A percentile compares a stretch with the other conserved stretches of the same genome.
These are phyloP conservation scores for Phrynocephalus vlangalii DNA, from an alignment of 2,797 vertebrate species.

Conservation along the genomic window DNA sequence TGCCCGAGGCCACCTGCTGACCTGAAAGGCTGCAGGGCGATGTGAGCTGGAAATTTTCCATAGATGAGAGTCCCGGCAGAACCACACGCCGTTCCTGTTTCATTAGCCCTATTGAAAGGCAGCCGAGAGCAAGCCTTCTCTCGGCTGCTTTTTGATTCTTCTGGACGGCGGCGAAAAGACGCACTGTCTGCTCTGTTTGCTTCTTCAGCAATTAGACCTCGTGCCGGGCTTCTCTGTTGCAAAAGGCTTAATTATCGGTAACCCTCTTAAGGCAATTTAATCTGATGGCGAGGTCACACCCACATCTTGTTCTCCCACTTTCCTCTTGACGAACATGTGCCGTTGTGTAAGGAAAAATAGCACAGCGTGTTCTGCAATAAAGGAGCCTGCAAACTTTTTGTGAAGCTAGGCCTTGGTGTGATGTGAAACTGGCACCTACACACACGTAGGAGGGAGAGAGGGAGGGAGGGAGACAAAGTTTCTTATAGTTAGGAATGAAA, in stretches of 20 bases:
- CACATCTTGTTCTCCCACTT: background rate
- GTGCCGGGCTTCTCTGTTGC: conserved; percentile 37
- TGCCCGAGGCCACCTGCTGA: background rate
- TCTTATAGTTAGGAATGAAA: background rate
- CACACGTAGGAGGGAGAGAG: background rate
- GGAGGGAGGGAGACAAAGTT: background rate
- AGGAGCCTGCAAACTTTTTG: conserved; percentile 22
- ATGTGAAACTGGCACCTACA: conserved; percentile 12
- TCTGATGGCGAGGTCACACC: conserved; percentile 26
- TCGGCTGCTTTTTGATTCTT: conserved; percentile 28
- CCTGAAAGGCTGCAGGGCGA: background rate
- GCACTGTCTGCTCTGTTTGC: conserved; percentile 57
- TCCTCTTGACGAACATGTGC: background rate
- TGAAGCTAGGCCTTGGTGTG: conserved; percentile 30
- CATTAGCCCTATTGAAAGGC: background rate
- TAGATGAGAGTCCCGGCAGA: background rate
- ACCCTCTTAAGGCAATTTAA: conserved; percentile 56
- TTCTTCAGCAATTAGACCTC: conserved; percentile 47
- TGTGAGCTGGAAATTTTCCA: background rate
- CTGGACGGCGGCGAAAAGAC: conserved; percentile 36
- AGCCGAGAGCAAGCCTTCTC: background rate
- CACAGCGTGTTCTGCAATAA: background rate
- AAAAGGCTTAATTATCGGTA: conserved; percentile 48
- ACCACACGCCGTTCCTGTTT: background rate
- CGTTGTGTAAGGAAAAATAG: conserved; percentile 19